phyloP scores from a whole-genome alignment of 2,797 vertebrate species.

The Poecilia picta region DNA sequence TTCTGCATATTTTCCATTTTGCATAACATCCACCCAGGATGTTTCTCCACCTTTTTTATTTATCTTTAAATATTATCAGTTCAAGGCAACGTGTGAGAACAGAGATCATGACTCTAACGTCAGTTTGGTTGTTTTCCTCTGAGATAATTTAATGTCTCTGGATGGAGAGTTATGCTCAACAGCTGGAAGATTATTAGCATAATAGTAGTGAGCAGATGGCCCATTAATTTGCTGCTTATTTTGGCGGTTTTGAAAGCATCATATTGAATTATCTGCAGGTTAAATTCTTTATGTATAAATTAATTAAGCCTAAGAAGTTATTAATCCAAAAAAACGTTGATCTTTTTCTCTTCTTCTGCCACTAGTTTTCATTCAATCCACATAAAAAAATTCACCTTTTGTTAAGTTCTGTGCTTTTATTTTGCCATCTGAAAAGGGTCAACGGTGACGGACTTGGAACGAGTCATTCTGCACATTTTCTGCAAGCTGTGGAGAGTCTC shows the following conservation, averaged over 20 bases:
- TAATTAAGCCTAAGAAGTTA: neutral
- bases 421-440: neutral
- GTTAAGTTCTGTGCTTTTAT: neutral
- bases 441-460: constrained; percentile 5
- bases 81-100: neutral
- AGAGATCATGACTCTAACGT: neutral
- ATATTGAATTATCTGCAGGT: neutral
- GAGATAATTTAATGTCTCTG: neutral
- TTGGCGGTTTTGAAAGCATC: neutral
- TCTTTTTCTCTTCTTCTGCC: neutral
- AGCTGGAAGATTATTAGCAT: constrained; percentile 7
- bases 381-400: neutral
- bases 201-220: neutral
- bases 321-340: neutral
- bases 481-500: neutral
- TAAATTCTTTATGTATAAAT: neutral
- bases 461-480: neutral
- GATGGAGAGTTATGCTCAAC: constrained; percentile 2
- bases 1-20: neutral
- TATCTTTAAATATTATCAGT: neutral
- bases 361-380: neutral
- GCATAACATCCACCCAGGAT: neutral
- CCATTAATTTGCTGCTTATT: neutral
- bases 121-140: neutral
- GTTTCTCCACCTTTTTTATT: neutral